Conservation (phyloP, 2,113 vertebrate genomes). For the Lucifuga dentata region DNA sequence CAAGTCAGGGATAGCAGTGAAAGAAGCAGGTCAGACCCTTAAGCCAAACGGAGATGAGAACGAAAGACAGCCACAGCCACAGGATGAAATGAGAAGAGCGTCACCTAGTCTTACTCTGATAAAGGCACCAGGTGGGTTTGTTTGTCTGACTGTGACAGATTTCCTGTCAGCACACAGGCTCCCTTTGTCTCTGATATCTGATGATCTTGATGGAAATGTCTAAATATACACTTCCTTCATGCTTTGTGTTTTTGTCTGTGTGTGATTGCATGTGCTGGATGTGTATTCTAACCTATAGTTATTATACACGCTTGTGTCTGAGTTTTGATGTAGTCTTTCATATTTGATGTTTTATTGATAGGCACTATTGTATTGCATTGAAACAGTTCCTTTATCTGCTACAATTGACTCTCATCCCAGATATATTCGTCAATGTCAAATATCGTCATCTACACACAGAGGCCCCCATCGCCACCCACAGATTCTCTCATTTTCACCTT, state of each 20-base stretch:
- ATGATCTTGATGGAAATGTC: slow-evolving; percentile 46
- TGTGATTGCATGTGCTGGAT: slow-evolving; percentile 39
- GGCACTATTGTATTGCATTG: slow-evolving; percentile 43
- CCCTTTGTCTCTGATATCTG: slow-evolving; percentile 56
- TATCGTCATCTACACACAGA: slow-evolving; percentile 22
- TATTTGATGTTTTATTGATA: slow-evolving; percentile 67
- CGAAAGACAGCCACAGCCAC: slow-evolving; percentile 17
- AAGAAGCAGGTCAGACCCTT: slow-evolving; percentile 33
- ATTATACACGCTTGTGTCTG: slow-evolving; percentile 18
- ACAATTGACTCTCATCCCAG: slow-evolving; percentile 44
- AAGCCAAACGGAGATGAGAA: slow-evolving; percentile 28
- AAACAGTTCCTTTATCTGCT: slow-evolving; percentile 21
- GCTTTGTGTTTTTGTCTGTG: not conserved
- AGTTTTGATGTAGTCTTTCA: slow-evolving; percentile 38
- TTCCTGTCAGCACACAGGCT: slow-evolving; percentile 52
- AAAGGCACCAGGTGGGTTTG: slow-evolving; percentile 74
- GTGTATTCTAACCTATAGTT: slow-evolving; percentile 31
- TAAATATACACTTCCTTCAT: slow-evolving; percentile 58
- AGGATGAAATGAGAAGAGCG: slow-evolving; percentile 27
- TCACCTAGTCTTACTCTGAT: slow-evolving; percentile 75
- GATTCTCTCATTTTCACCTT: slow-evolving; percentile 50
- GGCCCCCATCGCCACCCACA: slow-evolving; percentile 29
- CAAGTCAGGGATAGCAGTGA: slow-evolving; percentile 19
- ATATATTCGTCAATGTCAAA: slow-evolving; percentile 47
- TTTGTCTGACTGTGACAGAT: slow-evolving; percentile 35